These are phyloP conservation scores for Achlya flavicornis DNA, from an alignment of 2,888 invertebrate species.

Conservation along the genomic window DNA sequence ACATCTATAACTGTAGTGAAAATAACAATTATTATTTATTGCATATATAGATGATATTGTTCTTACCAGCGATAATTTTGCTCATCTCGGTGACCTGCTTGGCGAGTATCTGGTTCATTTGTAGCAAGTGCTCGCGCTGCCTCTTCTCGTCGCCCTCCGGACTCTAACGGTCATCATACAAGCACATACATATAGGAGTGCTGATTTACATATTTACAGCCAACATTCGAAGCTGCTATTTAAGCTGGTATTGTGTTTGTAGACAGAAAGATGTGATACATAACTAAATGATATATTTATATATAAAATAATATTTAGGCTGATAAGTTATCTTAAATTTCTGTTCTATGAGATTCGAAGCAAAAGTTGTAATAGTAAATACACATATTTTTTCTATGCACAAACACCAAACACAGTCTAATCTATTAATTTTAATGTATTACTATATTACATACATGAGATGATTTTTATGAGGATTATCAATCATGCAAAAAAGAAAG, in stretches of 20 bases:
- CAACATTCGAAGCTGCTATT: constrained; percentile 77
- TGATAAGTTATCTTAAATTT: too few relatives aligned
- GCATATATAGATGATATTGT: constrained; percentile 24
- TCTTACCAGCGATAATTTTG: constrained; percentile 96
- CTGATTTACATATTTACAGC: constrained; percentile 69
- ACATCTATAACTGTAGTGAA: constrained; percentile 14
- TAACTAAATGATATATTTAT: too few relatives aligned
- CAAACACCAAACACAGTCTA: constrained; percentile 29
- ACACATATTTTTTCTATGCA: constrained; percentile 24
- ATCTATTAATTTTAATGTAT: constrained; percentile 5
- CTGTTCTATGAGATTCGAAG: too few relatives aligned
- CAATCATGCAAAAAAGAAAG: constrained; percentile 49
- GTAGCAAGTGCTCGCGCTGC: constrained; percentile 94
- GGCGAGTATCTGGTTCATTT: constrained; percentile 95
- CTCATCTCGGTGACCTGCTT: constrained; percentile 97
- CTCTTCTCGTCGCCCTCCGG: constrained; percentile 93
- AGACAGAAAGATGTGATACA: constrained; percentile 28
- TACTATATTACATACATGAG: constrained; percentile 20
- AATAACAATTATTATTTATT: constrained; percentile 22
- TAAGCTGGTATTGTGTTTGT: constrained; percentile 47
- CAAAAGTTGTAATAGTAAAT: not conserved
- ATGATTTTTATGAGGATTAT: constrained; percentile 20
- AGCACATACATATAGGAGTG: constrained; percentile 66
- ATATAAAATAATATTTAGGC: too few relatives aligned
- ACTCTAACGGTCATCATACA: constrained; percentile 80